Evolutionary conservation across 2,888 invertebrate species (phyloP).

Genomic region (Sarcophaga caerulescens): DNA sequence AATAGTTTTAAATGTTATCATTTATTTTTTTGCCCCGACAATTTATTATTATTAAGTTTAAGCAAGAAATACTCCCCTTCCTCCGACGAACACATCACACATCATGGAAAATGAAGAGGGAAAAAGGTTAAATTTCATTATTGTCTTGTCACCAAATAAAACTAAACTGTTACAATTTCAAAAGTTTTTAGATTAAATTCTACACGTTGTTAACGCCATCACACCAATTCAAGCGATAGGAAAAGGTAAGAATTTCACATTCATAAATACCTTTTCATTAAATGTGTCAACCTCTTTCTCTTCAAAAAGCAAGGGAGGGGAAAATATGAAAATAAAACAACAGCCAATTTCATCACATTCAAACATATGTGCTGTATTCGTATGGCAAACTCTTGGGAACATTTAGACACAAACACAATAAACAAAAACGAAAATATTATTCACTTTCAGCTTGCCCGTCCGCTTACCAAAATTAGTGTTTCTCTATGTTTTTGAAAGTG

Average conservation of each 20-base stretch:
- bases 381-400: slow-evolving; percentile 46
- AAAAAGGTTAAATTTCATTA: slow-evolving; percentile 15
- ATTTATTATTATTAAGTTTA: too few relatives aligned
- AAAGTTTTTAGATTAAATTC: slow-evolving; percentile 44
- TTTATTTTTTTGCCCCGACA: too few relatives aligned
- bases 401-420: slow-evolving; percentile 45
- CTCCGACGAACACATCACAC: too few relatives aligned
- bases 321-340: background rate
- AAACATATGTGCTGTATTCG: background rate
- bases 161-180: slow-evolving; percentile 25
- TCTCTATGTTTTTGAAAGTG: too few relatives aligned
- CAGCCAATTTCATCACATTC: slow-evolving; percentile 31
- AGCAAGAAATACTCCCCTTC: too few relatives aligned
- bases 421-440: slow-evolving; percentile 39
- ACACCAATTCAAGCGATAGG: slow-evolving; percentile 19
- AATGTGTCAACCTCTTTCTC: background rate
- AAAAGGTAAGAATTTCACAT: background rate
- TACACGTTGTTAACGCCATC: slow-evolving; percentile 35
- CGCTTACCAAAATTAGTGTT: too few relatives aligned
- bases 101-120: background rate
- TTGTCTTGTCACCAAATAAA: slow-evolving; percentile 23
- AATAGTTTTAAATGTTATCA: too few relatives aligned
- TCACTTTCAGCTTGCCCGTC: background rate
- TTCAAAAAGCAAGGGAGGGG: background rate
- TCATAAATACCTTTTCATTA: slow-evolving; percentile 14